Percentiles rank a stretch among this genome's conserved stretches.
These are phyloP conservation scores for Lordiphosa fenestrarum DNA, from an alignment of 2,888 invertebrate genomes.

Conservation along the genomic window DNA sequence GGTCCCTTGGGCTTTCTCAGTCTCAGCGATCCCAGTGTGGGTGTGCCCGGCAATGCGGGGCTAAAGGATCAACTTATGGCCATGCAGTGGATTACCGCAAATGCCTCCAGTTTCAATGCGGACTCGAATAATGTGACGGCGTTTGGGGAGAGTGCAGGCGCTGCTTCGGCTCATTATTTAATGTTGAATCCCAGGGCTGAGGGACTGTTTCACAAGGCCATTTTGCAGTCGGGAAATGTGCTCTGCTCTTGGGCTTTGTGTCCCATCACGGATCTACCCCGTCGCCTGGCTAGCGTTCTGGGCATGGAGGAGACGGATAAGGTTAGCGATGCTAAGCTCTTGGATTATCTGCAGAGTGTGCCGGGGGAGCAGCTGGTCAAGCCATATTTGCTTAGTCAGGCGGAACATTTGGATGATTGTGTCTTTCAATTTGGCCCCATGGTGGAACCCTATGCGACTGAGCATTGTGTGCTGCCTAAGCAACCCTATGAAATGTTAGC, in stretches of 20 bases:
- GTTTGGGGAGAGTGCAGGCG: conserved; percentile 82
- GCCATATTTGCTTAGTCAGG: conserved; percentile 65
- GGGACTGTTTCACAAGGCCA: conserved; percentile 77
- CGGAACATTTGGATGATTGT: conserved; percentile 64
- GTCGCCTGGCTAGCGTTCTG: conserved; percentile 65
- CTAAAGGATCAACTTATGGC: conserved; percentile 82
- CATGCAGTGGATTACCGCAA: conserved; percentile 81
- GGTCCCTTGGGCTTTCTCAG: conserved; percentile 81
- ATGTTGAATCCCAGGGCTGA: conserved; percentile 80
- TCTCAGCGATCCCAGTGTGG: conserved; percentile 78
- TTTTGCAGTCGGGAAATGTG: conserved; percentile 75
- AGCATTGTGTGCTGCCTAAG: conserved; percentile 65
- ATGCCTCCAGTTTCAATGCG: conserved; percentile 81
- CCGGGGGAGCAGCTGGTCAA: conserved; percentile 52
- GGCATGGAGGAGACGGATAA: conserved; percentile 63
- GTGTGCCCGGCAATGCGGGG: conserved; percentile 82
- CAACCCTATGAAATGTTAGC: conserved; percentile 63
- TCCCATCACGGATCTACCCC: conserved; percentile 51
- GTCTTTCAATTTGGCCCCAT: conserved; percentile 77
- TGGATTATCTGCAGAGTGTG: conserved; percentile 52
- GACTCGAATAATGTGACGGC: conserved; percentile 81
- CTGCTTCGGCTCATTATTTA: conserved; percentile 80
- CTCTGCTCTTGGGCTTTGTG: conserved; percentile 72
- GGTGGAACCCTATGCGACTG: conserved; percentile 74
- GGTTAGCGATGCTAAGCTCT: conserved; percentile 55